Percentiles rank a stretch among this genome's conserved stretches.
phyloP scores from a whole-genome alignment of 2,113 vertebrate species.

The Dendropsophus ebraccatus region DNA sequence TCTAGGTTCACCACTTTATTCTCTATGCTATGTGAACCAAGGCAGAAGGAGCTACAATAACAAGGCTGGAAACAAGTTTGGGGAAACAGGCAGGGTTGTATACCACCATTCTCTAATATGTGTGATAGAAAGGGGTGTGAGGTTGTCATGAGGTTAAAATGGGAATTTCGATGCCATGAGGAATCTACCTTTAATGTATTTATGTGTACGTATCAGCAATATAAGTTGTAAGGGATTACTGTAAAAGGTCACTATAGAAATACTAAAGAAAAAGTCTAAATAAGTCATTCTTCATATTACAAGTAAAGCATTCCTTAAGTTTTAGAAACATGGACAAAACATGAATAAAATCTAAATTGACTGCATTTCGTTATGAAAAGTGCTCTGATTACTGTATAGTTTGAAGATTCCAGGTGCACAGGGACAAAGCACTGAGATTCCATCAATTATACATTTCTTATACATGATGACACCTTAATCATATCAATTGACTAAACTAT shows the following conservation, averaged over 20 bases:
- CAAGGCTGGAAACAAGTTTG: too few relatives aligned
- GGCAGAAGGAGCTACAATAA: too few relatives aligned
- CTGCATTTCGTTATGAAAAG: background rate
- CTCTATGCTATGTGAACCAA: too few relatives aligned
- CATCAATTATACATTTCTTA: background rate
- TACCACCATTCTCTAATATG: too few relatives aligned
- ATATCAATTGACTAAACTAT: background rate
- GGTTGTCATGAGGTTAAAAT: too few relatives aligned
- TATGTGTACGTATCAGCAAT: too few relatives aligned
- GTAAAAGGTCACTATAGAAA: background rate
- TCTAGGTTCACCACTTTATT: too few relatives aligned
- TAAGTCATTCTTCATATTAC: background rate
- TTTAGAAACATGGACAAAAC: background rate
- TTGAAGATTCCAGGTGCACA: background rate
- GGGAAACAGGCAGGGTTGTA: too few relatives aligned
- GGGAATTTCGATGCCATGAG: too few relatives aligned
- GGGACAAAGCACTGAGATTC: constrained; percentile 7
- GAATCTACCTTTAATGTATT: too few relatives aligned
- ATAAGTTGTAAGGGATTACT: background rate
- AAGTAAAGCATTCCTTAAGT: background rate
- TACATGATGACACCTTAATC: background rate
- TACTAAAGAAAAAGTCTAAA: background rate
- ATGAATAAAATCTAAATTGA: background rate
- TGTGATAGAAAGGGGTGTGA: too few relatives aligned
- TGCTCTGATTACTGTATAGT: background rate